phyloP scores from a whole-genome alignment of 2,888 invertebrate genomes.

The Acronicta alni region DNA sequence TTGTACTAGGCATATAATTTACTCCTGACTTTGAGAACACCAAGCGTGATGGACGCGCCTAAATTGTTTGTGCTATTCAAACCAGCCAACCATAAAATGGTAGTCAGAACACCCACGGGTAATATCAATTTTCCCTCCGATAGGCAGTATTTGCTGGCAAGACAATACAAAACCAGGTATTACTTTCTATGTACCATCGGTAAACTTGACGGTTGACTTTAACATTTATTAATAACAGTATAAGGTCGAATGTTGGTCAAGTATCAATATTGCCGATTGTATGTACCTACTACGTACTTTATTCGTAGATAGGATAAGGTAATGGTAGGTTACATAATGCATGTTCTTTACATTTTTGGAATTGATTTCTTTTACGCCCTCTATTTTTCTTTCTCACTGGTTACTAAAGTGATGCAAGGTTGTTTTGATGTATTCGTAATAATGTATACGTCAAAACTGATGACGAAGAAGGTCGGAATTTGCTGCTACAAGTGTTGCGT shows the following conservation, averaged over 20 bases:
- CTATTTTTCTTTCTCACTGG: constrained; percentile 35
- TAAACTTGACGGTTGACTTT: neutral
- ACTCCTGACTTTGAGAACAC: constrained; percentile 29
- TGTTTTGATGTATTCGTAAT: constrained; percentile 8
- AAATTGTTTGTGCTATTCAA: constrained; percentile 49
- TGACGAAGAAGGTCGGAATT: constrained; percentile 1
- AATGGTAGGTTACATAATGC: constrained; percentile 41
- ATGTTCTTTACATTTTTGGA: constrained; percentile 24
- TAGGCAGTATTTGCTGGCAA: constrained; percentile 36
- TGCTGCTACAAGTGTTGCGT: neutral
- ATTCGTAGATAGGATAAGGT: constrained; percentile 7
- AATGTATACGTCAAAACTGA: constrained; percentile 14
- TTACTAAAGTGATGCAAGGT: constrained; percentile 17
- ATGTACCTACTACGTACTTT: constrained; percentile 14
- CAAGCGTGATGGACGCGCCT: constrained; percentile 22
- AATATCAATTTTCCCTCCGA: constrained; percentile 43
- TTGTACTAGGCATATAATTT: constrained; percentile 30
- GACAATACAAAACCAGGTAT: constrained; percentile 27
- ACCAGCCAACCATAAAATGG: constrained; percentile 35
- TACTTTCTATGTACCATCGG: constrained; percentile 27
- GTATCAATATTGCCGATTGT: neutral
- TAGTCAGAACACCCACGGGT: constrained; percentile 20
- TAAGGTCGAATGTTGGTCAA: neutral
- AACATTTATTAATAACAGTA: neutral
- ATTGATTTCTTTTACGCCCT: constrained; percentile 52